phyloP scores from a whole-genome alignment of 2,888 invertebrate genomes.

The Pheosia gnoma region DNA sequence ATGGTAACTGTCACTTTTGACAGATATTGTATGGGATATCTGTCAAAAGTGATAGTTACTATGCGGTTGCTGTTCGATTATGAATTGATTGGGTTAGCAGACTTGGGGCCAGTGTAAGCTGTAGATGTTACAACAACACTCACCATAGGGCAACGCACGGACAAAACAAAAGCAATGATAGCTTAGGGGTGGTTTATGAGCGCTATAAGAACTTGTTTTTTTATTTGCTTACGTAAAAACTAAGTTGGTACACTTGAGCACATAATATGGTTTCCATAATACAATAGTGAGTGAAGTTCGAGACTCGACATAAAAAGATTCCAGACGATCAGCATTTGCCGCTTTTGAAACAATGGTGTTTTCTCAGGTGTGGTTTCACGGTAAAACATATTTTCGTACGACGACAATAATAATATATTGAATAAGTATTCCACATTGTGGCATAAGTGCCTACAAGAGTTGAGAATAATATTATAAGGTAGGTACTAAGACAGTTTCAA shows the following conservation, averaged over 20 bases:
- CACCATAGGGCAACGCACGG: too few relatives aligned
- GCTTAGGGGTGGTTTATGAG: too few relatives aligned
- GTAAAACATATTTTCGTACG: slow-evolving; percentile 19
- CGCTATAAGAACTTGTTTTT: neutral
- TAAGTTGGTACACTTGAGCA: neutral
- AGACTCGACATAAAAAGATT: neutral
- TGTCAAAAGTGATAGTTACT: too few relatives aligned
- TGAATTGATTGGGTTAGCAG: too few relatives aligned
- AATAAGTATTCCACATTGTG: slow-evolving; percentile 11
- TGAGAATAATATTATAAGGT: neutral
- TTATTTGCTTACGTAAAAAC: neutral
- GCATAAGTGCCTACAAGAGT: neutral
- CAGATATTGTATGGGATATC: too few relatives aligned
- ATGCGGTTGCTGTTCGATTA: too few relatives aligned
- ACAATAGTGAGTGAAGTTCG: slow-evolving; percentile 1
- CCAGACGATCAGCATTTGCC: slow-evolving; percentile 9
- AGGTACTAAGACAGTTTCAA: neutral
- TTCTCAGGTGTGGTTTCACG: slow-evolving; percentile 28
- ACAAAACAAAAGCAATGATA: too few relatives aligned
- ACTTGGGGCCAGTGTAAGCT: too few relatives aligned
- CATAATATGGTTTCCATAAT: neutral
- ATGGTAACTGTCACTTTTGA: too few relatives aligned
- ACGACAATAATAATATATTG: slow-evolving; percentile 15
- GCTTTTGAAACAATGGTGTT: slow-evolving; percentile 36
- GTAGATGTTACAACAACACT: too few relatives aligned